phyloP scores from a whole-genome alignment of 1,140 invertebrate species.

The Drosophila sturtevanti region DNA sequence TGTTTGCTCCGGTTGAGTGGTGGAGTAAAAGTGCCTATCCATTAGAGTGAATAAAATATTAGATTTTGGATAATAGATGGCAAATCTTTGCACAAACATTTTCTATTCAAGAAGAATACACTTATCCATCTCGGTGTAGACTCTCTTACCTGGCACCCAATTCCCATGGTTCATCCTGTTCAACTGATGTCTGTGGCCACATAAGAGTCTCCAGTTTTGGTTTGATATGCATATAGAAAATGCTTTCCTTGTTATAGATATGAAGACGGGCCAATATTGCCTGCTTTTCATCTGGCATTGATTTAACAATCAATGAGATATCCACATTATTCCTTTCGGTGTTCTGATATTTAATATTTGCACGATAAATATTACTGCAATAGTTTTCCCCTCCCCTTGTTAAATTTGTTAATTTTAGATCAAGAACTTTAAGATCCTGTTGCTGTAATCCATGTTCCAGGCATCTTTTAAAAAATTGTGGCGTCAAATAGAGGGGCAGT shows the following conservation, averaged over 20 bases:
- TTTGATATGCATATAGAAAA: slow-evolving; percentile 73
- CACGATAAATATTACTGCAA: slow-evolving; percentile 78
- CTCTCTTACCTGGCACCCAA: slow-evolving; percentile 68
- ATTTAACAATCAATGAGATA: slow-evolving; percentile 68
- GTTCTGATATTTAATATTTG: slow-evolving; percentile 51
- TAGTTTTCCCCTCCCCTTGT: slow-evolving; percentile 77
- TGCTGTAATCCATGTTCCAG: slow-evolving; percentile 68
- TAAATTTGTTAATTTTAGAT: slow-evolving; percentile 56
- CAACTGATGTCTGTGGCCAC: slow-evolving; percentile 36
- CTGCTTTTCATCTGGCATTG: slow-evolving; percentile 75
- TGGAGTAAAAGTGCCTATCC: slow-evolving; percentile 83
- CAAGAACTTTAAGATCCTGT: slow-evolving; percentile 60
- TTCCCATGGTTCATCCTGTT: slow-evolving; percentile 25
- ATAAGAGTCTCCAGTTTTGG: slow-evolving; percentile 74
- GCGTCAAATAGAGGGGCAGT: slow-evolving; percentile 59
- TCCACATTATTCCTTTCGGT: slow-evolving; percentile 31
- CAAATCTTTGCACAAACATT: not conserved
- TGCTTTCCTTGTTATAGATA: slow-evolving; percentile 73
- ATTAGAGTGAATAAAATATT: not conserved
- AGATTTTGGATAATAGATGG: not conserved
- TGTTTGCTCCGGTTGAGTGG: slow-evolving; percentile 67
- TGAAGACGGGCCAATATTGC: slow-evolving; percentile 63
- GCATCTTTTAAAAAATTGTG: slow-evolving; percentile 57
- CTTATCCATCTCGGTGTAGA: too few relatives aligned
- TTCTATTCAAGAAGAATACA: too few relatives aligned